Percentiles rank a stretch among this genome's conserved stretches.
phyloP scores from a whole-genome alignment of 2,888 invertebrate species.

The Drosophila antonietae region DNA sequence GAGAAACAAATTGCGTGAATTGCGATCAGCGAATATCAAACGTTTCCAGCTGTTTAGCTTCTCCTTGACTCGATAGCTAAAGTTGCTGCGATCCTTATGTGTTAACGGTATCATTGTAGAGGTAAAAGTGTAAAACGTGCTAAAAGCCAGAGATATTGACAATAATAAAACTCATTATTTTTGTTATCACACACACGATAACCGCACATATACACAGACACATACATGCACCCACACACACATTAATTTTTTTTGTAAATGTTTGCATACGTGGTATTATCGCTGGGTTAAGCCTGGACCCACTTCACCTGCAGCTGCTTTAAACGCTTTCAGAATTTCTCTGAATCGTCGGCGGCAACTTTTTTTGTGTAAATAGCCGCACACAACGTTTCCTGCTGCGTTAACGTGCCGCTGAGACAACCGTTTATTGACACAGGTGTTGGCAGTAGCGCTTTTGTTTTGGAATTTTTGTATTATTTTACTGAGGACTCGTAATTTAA shows the following conservation, averaged over 20 bases:
- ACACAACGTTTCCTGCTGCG: constrained; percentile 56
- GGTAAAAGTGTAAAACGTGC: constrained; percentile 9
- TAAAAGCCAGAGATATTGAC: background rate
- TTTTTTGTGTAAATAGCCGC: constrained; percentile 29
- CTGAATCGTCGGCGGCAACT: constrained; percentile 41
- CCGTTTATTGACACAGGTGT: constrained; percentile 63
- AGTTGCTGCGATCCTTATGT: constrained; percentile 90
- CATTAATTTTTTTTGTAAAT: constrained; percentile 24
- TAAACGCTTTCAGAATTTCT: constrained; percentile 53
- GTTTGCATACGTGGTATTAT: constrained; percentile 84
- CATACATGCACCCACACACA: constrained; percentile 1
- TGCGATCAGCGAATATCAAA: constrained; percentile 95
- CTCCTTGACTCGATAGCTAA: constrained; percentile 89
- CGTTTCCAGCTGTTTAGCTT: constrained; percentile 91
- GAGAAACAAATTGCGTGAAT: constrained; percentile 96
- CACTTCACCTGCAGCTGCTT: constrained; percentile 48
- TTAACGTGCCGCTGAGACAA: constrained; percentile 17
- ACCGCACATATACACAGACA: background rate
- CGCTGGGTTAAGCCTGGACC: constrained; percentile 44
- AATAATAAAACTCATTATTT: constrained; percentile 19
- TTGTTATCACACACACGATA: constrained; percentile 40
- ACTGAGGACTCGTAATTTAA: constrained; percentile 58
- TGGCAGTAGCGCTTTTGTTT: constrained; percentile 21
- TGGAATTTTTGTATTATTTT: constrained; percentile 33
- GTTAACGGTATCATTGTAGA: constrained; percentile 86